Evolutionary conservation across 1,140 invertebrate genomes (phyloP).

Genomic region (Papilio aristodemus): DNA sequence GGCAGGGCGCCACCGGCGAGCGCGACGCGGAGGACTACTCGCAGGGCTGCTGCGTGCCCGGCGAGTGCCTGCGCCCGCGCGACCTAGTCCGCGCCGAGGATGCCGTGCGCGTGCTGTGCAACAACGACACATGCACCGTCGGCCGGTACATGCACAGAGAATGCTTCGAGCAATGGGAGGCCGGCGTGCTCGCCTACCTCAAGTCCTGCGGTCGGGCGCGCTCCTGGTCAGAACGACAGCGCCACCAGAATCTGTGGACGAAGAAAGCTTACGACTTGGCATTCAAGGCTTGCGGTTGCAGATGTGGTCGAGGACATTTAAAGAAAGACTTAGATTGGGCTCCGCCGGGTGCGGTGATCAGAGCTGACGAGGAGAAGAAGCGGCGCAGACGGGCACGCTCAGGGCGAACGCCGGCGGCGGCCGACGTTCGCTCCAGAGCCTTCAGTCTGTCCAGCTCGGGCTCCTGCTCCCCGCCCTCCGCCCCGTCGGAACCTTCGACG

Average conservation of each 20-base stretch:
- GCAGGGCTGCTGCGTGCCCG: constrained; percentile 89
- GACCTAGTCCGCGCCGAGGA: constrained; percentile 85
- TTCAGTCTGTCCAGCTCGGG: constrained; percentile 85
- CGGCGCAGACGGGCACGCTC: constrained; percentile 83
- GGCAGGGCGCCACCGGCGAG: constrained; percentile 74
- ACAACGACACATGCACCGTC: constrained; percentile 93
- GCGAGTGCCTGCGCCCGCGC: constrained; percentile 88
- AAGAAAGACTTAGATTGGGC: constrained; percentile 97
- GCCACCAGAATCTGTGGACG: constrained; percentile 97
- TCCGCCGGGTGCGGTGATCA: constrained; percentile 81
- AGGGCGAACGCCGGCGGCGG: constrained; percentile 84
- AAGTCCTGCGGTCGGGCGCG: constrained; percentile 94
- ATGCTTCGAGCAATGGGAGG: constrained; percentile 97
- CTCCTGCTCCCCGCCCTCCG: constrained; percentile 76
- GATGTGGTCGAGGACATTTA: constrained; percentile 93
- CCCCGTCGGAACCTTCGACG: constrained; percentile 69
- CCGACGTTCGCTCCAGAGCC: constrained; percentile 85
- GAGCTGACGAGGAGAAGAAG: constrained; percentile 88
- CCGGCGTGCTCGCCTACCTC: constrained; percentile 91
- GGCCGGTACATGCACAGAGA: constrained; percentile 97
- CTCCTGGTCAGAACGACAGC: constrained; percentile 96
- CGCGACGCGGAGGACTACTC: constrained; percentile 70
- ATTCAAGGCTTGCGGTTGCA: constrained; percentile 93
- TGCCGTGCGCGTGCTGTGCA: constrained; percentile 94
- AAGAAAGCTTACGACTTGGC: constrained; percentile 98